Base-by-base conservation (phyloP, 2,113 vertebrate species). In the Oxyura jamaicensis region DNA sequence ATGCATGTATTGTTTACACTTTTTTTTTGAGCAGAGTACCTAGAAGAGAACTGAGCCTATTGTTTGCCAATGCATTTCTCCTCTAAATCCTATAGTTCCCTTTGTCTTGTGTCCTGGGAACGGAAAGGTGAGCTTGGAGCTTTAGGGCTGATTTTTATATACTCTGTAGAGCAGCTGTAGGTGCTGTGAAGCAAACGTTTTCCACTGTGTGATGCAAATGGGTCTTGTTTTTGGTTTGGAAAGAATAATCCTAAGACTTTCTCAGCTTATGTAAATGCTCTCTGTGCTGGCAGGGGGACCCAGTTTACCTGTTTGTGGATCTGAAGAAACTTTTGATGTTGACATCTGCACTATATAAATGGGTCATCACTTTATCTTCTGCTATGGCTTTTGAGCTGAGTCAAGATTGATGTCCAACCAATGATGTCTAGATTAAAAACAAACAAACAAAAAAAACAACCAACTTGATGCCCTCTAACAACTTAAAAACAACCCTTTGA, bases 271-370 rank as follows among this genome's bases (percentile, higher is more conserved):
- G 66, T 68, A 68, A 93, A 83, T 62, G 29, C 25, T 65, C 10
- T 39, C 35, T 58, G 28, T 77, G 48, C 83, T 88, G 73, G 31
- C 46, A 74, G 59, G 26, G 31, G 65, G 14, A 48, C 50, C 26
- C 11, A 56, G 29, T 71, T 82, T 48, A 83, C 65, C 28, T 83
- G 17, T 90, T 78, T 72, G 17, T 82, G 66, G 44, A 88, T 48
- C 68, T 77, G 76, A 68, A 80, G 36, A 46, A 86, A 22, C 35
- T 91, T 79, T 86, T 56, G 77, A 62, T 84, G 74, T 93, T 82
- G 33, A 31, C 23, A 89, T 53, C 48, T 65, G 33, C 42, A 8
- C 53, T 59, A 35, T 18, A 60, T 83, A 81, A 91, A 68, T 16
- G 9, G 76, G 26, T 89, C 60, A 76, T 36, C 35, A 44, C 59